Conservation (phyloP, 2,797 vertebrate genomes). For the Halcyon chelicuti region DNA sequence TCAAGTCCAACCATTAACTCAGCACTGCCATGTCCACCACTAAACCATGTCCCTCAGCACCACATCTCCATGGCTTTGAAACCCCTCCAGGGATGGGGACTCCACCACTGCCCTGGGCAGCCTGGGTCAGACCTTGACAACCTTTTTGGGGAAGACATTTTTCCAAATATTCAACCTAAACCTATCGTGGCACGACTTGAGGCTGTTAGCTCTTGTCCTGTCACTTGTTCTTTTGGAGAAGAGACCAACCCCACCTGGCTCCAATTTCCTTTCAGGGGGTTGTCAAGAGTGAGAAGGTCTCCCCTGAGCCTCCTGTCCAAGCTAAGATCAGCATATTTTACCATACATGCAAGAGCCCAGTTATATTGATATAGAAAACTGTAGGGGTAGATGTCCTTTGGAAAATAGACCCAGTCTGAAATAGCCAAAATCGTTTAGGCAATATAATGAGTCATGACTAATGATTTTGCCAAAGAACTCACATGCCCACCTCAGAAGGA, state of each 20-base stretch:
- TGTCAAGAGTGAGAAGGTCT: no score
- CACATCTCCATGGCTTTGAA: neutral
- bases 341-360: neutral
- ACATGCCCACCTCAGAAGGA: neutral
- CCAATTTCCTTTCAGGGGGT: no score
- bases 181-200: neutral
- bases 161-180: neutral
- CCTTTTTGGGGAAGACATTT: neutral
- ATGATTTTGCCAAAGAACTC: neutral
- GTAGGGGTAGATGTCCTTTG: neutral
- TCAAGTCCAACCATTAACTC: neutral
- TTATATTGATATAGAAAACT: neutral
- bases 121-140: neutral
- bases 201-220: neutral
- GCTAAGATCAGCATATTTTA: neutral
- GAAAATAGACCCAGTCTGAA: neutral
- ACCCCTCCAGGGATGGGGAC: neutral
- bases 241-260: no score
- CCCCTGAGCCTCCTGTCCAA: neutral
- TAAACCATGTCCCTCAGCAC: neutral
- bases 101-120: neutral
- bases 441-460: neutral
- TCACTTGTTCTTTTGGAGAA: neutral
- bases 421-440: neutral
- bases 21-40: neutral